A percentile compares a stretch with the other conserved stretches of the same genome.
These are phyloP conservation scores for Rhinichthys osculus DNA, from an alignment of 2,797 vertebrate species.

Conservation along the genomic window DNA sequence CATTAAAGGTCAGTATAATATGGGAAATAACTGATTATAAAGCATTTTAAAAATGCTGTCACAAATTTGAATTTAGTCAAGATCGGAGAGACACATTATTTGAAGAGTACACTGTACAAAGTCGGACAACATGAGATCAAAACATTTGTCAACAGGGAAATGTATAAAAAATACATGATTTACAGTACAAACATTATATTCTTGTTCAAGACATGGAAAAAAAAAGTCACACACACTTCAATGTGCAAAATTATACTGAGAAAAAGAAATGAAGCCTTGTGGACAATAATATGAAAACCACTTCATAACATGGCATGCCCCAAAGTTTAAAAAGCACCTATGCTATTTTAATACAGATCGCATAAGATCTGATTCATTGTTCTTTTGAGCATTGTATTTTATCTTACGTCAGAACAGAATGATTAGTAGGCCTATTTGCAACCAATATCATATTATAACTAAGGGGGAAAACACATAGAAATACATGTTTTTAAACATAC, in stretches of 20 bases:
- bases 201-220: slow-evolving; percentile 34
- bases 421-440: background rate
- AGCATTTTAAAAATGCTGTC: background rate
- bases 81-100: slow-evolving; percentile 32
- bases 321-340: slow-evolving; percentile 10
- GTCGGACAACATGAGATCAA: slow-evolving; percentile 44
- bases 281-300: slow-evolving; percentile 27
- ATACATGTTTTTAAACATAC: slow-evolving; percentile 8
- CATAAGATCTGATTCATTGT: background rate
- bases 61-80: slow-evolving; percentile 3
- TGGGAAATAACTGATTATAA: background rate
- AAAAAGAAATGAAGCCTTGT: slow-evolving; percentile 36
- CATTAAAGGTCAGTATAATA: slow-evolving; percentile 23
- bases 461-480: background rate
- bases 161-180: slow-evolving; percentile 59
- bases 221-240: slow-evolving; percentile 53
- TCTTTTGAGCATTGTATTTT: background rate
- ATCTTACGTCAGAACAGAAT: background rate
- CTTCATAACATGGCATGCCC: slow-evolving; percentile 40
- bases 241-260: slow-evolving; percentile 67
- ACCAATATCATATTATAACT: background rate
- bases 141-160: slow-evolving; percentile 58
- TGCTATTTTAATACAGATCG: slow-evolving; percentile 13
- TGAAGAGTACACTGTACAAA: slow-evolving; percentile 60
- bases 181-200: slow-evolving; percentile 58